Base-by-base conservation (phyloP, 2,888 invertebrate genomes). In the Parochlus steinenii region DNA sequence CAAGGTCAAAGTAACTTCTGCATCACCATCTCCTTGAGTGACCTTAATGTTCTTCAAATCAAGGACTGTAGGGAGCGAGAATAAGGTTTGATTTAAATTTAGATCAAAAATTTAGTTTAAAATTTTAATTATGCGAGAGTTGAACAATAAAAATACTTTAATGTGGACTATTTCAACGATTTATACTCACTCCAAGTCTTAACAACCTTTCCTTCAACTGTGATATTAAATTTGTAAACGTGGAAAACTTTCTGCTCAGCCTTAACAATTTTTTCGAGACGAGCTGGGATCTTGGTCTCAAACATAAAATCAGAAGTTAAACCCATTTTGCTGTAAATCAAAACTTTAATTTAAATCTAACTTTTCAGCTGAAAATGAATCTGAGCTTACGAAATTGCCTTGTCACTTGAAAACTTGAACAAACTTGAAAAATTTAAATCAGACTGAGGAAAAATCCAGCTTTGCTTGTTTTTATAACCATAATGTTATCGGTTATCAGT, bases 181-280 rank as follows among this genome's bases (percentile, higher is more conserved):
- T 5, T 18, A 10, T 4, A 40, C 43, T 41, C 40, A 43, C 43
- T 39, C 44, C 42, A 42, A 24, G 39, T 27, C 23, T 44, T 44
- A 11, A 30, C 28, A 5, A 39, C 33, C 14, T 30, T 25, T 8
- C 41, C 43, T 28, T 33, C 24, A 12, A 29, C 29, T 5, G 40
- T 41, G 23, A 43, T 41, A n/a, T 42, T 41, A 18, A 42, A 43
- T 35, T 43, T 42, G 26, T 38, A 44, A 23, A 42, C 33, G 34
- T 41, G 41, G n/a, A 28, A 18, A 12, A 44, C 33, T 37, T 40
- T 30, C 11, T 42, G 39, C 4, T 42, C 37, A 20, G 22, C 33
- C 6, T 38, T 33, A 35, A 42, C 39, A n/a, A 43, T 39, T 31
- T 40, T 43, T 3, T 23, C 15, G 19, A 43, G 35, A 25, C 43